Base-by-base conservation (phyloP, 2,113 vertebrate species). In the Gallinago undulata region DNA sequence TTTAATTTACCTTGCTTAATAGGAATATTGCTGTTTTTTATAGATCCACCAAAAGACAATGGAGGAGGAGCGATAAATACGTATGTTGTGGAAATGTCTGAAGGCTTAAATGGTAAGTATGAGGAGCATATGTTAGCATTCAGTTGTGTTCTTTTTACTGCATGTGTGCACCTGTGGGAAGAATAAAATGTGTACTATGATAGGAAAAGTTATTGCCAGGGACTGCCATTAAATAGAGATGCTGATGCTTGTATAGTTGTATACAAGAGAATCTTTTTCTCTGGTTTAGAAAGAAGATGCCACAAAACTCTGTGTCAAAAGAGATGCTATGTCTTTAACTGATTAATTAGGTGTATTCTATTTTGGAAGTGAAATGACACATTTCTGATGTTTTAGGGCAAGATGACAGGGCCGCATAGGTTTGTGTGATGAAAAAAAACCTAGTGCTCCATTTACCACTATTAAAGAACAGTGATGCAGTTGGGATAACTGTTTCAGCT, bases 11-110 rank as follows among this genome's bases (percentile, higher is more conserved):
- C 23, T 56, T 0, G 0, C 37, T 82, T 35, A 62, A 19, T 33
- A 84, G 69, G 25, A 87, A 43, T 87, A 41, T 63, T 92, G 18
- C 47, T 96, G 10, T 0, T 84, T 95, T 96, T 89, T 90, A 47
- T 80, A 99, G 99, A 99, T 90, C 97, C 99, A 11, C 99, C 99
- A 31, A 99, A 99, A 98, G 99, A 99, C 79, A 98, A 8, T n/a
- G 99, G 99, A 88, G 99, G 99, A 33, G 98, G 98, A 91, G 96
- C 98, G 91, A 98, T 99, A 95, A 99, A 98, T 53, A 98, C 99
- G 5, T 99, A 99, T 9, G 94, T 99, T 57, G 98, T 99, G 95
- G 99, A 99, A 94, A 98, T 99, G 75, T 98, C 98, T 55, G 99
- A 99, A 97, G 99, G 98, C 41, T 90, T 97, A 89, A 99, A 97